Percentiles rank a stretch among this genome's conserved stretches.
Conservation (phyloP, 2,113 vertebrate species). For the Heliornis fulica region DNA sequence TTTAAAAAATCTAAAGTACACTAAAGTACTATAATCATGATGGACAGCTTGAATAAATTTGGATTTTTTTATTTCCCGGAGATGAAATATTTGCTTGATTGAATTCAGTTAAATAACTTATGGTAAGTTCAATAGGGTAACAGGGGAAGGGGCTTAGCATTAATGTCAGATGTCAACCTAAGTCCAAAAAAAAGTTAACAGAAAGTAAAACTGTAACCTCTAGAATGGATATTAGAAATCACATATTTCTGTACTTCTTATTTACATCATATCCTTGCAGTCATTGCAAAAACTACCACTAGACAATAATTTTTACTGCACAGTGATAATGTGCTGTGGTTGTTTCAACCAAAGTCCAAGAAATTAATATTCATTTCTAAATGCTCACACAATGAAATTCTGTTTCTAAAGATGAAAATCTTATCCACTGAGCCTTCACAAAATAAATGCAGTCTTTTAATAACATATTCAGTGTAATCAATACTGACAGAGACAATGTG, state of each 20-base stretch:
- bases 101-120: neutral
- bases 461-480: neutral
- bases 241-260: neutral
- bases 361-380: neutral
- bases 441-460: neutral
- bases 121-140: neutral
- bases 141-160: neutral
- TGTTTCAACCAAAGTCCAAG: neutral
- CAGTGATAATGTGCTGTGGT: neutral
- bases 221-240: neutral
- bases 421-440: neutral
- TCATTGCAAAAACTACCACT: neutral
- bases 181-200: neutral
- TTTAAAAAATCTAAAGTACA: neutral
- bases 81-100: neutral
- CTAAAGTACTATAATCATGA: neutral
- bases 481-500: neutral
- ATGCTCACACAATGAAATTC: fast-evolving
- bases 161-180: neutral
- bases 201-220: neutral
- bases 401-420: neutral
- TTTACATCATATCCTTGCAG: neutral
- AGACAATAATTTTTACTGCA: neutral
- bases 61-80: neutral
- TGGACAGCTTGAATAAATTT: neutral